Base-by-base conservation (phyloP, 1,140 invertebrate genomes). In the Papilio glaucus region DNA sequence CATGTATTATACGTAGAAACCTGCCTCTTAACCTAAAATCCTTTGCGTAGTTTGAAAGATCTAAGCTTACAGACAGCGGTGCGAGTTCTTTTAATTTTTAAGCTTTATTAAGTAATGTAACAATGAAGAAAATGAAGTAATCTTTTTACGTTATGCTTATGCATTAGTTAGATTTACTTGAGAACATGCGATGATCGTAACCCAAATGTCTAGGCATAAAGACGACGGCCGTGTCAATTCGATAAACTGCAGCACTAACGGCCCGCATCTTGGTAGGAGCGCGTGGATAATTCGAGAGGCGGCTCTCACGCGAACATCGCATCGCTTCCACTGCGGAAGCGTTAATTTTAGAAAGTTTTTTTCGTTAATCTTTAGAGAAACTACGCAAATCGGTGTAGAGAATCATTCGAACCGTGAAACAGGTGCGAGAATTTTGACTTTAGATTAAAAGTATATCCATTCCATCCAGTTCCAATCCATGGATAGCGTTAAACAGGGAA, bases 311-410 rank as follows among this genome's bases (percentile, higher is more conserved):
- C 62, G 15, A 65, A 61, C 29, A 37, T 5, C 29, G 57, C 24
- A 60, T 33, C 26, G n/a, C n/a, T n/a, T 3, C 45, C 7, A 39
- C 10, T 21, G 62, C 62, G 62, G 62, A 65, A 65, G 37, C n/a
- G 62, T 38, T 33, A 65, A 39, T 65, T 65, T 65, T 65, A 65
- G 62, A 65, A 65, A 65, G 62, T 65, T 39, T 65, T 65, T 21
- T 39, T 61, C 33, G 29, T 65, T 38, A 65, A 38, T 41, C 15
- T 63, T 38, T 13, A 39, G 62, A 65, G 62, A 65, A 65, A 65
- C 62, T 33, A 37, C 62, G 62, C 62, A 65, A 65, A 65, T 65
- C 37, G 18, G 15, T n/a, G 33, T 33, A 29, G 57, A 61, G 3
- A 29, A 29, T 29, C 8, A 15, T 61, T 63, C 37, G 18, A 63